Base-by-base conservation (phyloP, 2,888 invertebrate genomes). In the Lepidochrysops patricia region DNA sequence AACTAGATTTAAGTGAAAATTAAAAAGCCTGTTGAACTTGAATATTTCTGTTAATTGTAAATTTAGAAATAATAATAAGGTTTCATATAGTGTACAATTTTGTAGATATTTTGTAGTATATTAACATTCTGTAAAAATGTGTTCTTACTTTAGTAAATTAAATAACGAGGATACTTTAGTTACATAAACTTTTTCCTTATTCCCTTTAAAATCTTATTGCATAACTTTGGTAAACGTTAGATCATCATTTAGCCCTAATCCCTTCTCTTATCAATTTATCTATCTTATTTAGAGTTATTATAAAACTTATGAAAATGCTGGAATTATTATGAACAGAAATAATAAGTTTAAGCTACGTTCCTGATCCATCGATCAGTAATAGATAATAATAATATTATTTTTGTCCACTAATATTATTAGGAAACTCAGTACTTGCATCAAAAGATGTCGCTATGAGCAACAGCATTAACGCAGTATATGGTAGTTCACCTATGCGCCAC, bases 91-190 rank as follows among this genome's bases (percentile, higher is more conserved):
- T 90, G 90, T 90, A 90, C 84, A 89, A 87, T 85, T 84, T 85
- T 85, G 88, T 89, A 89, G 86, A 89, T 88, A 89, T 77, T 81
- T 75, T 81, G 84, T 85, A 88, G 87, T 77, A 79, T 79, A 84
- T 84, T 89, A 90, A 90, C 89, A 89, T 87, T 87, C 82, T 90
- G 89, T 90, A 89, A 89, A 89, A 88, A 89, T 89, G 89, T 90
- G 89, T 90, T 90, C 90, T 90, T 89, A 89, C 80, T 77, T 73
- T 89, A 89, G 88, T 90, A 89, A 90, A 90, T 90, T 90, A 90
- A 90, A 90, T 90, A 89, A 89, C 81, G 85, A 86, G 78, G 86
- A 88, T 89, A 89, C 89, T 89, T 89, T 90, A 90, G 89, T 89
- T 89, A 89, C 83, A 84, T 78, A 82, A 70, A 69, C 61, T 72